Base-by-base conservation (phyloP, 2,113 vertebrate species). In the Dromaius novaehollandiae region DNA sequence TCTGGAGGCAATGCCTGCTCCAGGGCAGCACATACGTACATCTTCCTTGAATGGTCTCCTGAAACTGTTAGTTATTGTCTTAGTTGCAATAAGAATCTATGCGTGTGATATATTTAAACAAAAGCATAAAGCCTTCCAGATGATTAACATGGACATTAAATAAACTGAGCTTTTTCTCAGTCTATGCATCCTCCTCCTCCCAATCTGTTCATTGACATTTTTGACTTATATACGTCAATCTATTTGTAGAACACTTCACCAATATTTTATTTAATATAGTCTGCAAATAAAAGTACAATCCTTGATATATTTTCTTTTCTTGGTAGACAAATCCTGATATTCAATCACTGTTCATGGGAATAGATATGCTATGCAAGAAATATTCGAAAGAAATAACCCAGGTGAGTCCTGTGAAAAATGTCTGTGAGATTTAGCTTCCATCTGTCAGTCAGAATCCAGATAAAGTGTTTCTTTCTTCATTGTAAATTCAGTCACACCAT, bases 331-430 rank as follows among this genome's bases (percentile, higher is more conserved):
- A 97, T 94, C 71, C 98, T 20, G 98, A 98, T 71, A 98, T 99
- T 95, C 99, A 99, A 71, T 97, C 98, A 3, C 95, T 99, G 76
- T 99, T 99, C 96, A 96, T 98, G 90, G 98, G 98, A 96, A 77
- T 99, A 92, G 98, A 97, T 28, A 21, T 42, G 2, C 96, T 99
- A 85, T 98, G 98, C 90, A 98, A 94, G 86, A 99, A 98, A 91
- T 98, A 98, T 83, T 97, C 99, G 7, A 97, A 96, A 71, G 99
- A 99, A 94, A 97, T 99, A 80, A 96, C 93, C 97, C 98, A 99
- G 98, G 99, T 99, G 95, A 98, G 95, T 93, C 68, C 19, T 63
- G 64, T 28, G 21, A 40, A 24, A 42, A 80, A 69, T 16, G 32
- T 53, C 40, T 75, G 32, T 56, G 11, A 61, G 61, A 36, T 71